Conservation (phyloP, 1,140 invertebrate species). For the Sweltsa coloradensis region DNA sequence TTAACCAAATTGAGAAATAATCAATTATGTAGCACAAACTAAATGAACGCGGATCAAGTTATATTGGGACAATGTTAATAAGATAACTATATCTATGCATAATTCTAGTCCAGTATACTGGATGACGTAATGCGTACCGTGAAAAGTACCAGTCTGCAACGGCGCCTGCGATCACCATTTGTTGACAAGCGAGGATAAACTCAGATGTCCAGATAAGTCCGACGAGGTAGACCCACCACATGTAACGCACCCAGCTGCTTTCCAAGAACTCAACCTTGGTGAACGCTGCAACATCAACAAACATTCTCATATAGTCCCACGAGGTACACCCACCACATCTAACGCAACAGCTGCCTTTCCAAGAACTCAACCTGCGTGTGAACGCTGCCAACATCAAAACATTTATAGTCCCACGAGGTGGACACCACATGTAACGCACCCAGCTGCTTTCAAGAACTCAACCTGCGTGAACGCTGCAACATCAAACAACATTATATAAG, state of each 20-base stretch:
- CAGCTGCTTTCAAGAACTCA: slow-evolving; percentile 56
- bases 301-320: slow-evolving; percentile 89
- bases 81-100: neutral
- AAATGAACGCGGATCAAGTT: neutral
- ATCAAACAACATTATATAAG: slow-evolving; percentile 82
- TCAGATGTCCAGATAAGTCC: slow-evolving; percentile 81
- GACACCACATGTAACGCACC: slow-evolving; percentile 83
- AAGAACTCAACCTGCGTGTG: slow-evolving; percentile 52
- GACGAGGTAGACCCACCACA: slow-evolving; percentile 87
- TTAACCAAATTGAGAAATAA: neutral
- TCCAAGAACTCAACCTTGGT: slow-evolving; percentile 54
- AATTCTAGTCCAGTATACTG: neutral
- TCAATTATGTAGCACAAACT: neutral
- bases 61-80: neutral
- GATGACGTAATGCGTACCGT: slow-evolving; percentile 36
- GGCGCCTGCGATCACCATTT: slow-evolving; percentile 79
- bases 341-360: slow-evolving; percentile 61
- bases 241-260: slow-evolving; percentile 62
- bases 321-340: slow-evolving; percentile 86
- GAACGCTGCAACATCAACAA: slow-evolving; percentile 38
- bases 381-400: slow-evolving; percentile 33
- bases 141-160: slow-evolving; percentile 82
- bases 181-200: slow-evolving; percentile 83
- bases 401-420: slow-evolving; percentile 79
- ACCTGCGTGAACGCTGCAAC: slow-evolving; percentile 44